Evolutionary conservation across 2,797 vertebrate genomes (phyloP).

Genomic region (Syndactyla subalaris): DNA sequence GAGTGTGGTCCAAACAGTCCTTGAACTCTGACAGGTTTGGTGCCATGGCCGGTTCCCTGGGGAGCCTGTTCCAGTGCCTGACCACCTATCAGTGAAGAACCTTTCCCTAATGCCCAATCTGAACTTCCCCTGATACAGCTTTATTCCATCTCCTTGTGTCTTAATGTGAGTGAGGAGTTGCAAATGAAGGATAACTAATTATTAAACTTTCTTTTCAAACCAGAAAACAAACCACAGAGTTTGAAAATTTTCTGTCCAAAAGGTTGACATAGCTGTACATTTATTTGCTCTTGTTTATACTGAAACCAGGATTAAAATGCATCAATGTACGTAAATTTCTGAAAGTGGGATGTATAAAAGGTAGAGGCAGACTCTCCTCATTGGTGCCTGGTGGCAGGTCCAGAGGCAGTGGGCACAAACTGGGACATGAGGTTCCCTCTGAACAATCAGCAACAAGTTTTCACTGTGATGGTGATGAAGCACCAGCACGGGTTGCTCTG

Average conservation of each 20-base stretch:
- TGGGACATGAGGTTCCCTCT: not conserved
- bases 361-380: not conserved
- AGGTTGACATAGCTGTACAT: not conserved
- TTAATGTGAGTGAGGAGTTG: not conserved
- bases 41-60: not conserved
- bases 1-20: not conserved
- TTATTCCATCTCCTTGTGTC: not conserved
- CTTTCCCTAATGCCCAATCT: not conserved
- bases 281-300: not conserved
- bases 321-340: not conserved
- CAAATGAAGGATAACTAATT: not conserved
- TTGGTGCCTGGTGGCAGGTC: not conserved
- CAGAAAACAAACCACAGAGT: not conserved
- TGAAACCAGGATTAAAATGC: not conserved
- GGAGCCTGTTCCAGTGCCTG: not conserved
- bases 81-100: not conserved
- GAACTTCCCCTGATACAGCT: not conserved
- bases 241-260: not conserved
- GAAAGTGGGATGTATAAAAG: not conserved
- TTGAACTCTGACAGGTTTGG: not conserved
- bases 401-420: not conserved
- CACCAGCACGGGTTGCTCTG: not conserved
- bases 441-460: not conserved
- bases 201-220: not conserved
- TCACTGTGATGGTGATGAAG: rapidly evolving